Evolutionary conservation across 2,888 invertebrate genomes (phyloP).

Genomic region (Amphimallon solstitiale): DNA sequence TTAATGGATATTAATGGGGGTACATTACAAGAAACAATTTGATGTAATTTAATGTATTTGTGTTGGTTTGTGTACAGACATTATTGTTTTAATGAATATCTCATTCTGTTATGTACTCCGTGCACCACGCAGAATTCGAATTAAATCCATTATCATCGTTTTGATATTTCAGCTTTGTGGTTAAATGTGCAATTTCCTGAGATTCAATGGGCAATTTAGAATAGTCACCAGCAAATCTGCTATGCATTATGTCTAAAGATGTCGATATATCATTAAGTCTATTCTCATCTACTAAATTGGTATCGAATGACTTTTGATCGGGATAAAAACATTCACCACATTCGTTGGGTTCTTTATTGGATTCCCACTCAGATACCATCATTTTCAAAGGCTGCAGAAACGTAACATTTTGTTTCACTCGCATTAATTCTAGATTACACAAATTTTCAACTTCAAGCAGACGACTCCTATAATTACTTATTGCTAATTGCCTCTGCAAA

Average conservation of each 20-base stretch:
- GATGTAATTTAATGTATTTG: not conserved
- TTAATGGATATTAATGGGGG: too few relatives aligned
- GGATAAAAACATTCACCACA: slow-evolving; percentile 27
- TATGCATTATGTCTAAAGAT: slow-evolving; percentile 34
- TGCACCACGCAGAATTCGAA: slow-evolving; percentile 11
- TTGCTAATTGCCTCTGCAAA: slow-evolving; percentile 56
- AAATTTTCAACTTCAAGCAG: slow-evolving; percentile 62
- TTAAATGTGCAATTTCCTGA: slow-evolving; percentile 4
- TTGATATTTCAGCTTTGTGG: slow-evolving; percentile 7
- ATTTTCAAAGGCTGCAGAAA: slow-evolving; percentile 58
- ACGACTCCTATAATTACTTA: slow-evolving; percentile 59
- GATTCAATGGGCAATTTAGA: slow-evolving; percentile 25
- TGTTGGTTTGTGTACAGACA: not conserved
- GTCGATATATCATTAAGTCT: slow-evolving; percentile 16
- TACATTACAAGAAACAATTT: not conserved
- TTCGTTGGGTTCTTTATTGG: slow-evolving; percentile 19
- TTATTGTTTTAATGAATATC: too few relatives aligned
- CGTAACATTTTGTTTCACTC: slow-evolving; percentile 59
- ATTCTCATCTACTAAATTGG: slow-evolving; percentile 14
- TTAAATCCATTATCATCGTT: slow-evolving; percentile 6
- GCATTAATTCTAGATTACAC: slow-evolving; percentile 61
- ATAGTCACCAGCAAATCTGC: slow-evolving; percentile 37
- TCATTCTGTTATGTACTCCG: slow-evolving; percentile 29
- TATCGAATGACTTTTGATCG: not conserved
- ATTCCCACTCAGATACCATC: slow-evolving; percentile 60